These are phyloP conservation scores for Sceloporus undulatus DNA, from an alignment of 2,113 vertebrate species.

Conservation along the genomic window DNA sequence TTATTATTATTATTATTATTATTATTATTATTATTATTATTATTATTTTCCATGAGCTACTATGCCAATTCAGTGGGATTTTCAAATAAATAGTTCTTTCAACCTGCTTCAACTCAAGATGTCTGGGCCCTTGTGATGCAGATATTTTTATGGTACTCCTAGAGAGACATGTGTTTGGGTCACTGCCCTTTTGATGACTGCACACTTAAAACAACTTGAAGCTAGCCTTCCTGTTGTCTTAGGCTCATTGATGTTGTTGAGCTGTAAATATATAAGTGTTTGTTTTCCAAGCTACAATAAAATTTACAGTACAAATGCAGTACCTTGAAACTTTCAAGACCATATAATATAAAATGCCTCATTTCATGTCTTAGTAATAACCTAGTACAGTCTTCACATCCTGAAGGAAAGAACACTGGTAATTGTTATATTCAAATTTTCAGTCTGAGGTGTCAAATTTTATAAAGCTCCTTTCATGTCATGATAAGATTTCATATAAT, in stretches of 20 bases:
- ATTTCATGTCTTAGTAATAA: neutral
- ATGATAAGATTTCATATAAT: no score
- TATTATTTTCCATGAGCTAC: no score
- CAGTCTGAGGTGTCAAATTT: no score
- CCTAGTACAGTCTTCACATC: neutral
- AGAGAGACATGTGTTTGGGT: neutral
- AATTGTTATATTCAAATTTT: no score
- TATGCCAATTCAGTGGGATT: neutral
- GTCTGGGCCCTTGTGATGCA: neutral
- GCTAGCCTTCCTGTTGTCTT: neutral
- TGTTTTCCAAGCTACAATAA: neutral
- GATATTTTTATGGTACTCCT: constrained; percentile 1
- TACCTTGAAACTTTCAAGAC: neutral
- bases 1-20: no score
- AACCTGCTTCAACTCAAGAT: neutral
- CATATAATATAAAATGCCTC: neutral
- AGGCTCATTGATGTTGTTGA: neutral
- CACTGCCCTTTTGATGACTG: neutral
- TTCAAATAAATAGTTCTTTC: neutral
- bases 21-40: no score
- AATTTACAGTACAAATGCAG: neutral
- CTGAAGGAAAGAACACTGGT: neutral
- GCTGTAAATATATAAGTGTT: neutral
- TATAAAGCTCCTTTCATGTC: no score
- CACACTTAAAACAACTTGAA: neutral